Conservation (phyloP, 2,797 vertebrate genomes). For the Sciurus vulgaris region DNA sequence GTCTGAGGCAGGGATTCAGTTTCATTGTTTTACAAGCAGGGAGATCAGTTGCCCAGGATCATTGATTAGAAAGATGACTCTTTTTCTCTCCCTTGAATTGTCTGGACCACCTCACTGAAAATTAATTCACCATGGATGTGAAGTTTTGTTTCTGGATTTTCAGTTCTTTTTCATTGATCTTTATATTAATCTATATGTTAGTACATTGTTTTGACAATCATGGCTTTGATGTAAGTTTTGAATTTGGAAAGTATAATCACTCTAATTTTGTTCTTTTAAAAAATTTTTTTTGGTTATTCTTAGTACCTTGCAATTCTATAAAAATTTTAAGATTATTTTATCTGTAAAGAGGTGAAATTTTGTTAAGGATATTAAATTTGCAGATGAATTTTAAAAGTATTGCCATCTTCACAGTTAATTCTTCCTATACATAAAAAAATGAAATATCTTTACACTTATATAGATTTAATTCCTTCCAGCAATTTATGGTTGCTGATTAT, state of each 20-base stretch:
- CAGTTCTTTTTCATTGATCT: background rate
- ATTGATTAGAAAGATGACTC: background rate
- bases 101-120: background rate
- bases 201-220: background rate
- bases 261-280: background rate
- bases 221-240: background rate
- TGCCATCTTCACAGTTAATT: background rate
- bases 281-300: background rate
- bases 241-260: background rate
- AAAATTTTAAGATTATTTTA: background rate
- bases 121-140: background rate
- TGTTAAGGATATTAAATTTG: background rate
- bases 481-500: background rate
- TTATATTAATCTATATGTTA: background rate
- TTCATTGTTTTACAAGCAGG: background rate
- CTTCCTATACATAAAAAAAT: background rate
- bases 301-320: background rate
- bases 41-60: background rate
- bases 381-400: background rate
- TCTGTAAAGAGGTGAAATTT: background rate
- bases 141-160: background rate
- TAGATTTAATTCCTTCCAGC: background rate
- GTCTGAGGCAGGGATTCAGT: background rate
- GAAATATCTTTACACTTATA: background rate
- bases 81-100: background rate